A percentile compares a stretch with the other conserved stretches of the same genome.
phyloP scores from a whole-genome alignment of 2,797 vertebrate species.

The Rhyacichthys aspro region DNA sequence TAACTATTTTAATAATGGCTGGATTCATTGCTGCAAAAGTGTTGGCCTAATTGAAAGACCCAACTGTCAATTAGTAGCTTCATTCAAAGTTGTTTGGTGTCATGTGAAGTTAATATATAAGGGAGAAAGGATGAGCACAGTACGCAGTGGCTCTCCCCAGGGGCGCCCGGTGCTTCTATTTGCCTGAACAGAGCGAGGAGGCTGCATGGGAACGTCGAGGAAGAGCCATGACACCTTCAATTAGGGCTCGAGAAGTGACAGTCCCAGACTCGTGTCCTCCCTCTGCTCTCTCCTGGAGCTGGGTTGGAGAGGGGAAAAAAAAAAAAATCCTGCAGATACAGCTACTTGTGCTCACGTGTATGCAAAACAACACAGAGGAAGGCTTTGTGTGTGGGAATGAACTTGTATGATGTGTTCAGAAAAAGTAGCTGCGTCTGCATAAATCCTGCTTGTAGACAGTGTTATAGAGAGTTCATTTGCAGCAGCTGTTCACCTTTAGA shows the following conservation, averaged over 20 bases:
- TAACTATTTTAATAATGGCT: conserved; percentile 15
- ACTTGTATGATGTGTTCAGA: neutral
- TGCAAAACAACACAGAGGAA: neutral
- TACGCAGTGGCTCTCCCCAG: conserved; percentile 37
- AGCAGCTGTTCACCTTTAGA: conserved; percentile 1
- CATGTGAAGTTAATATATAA: neutral
- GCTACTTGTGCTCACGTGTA: neutral
- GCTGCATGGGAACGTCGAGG: conserved; percentile 61
- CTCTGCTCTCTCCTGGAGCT: conserved; percentile 8
- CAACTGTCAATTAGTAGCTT: conserved; percentile 2
- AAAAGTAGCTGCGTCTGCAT: conserved; percentile 1
- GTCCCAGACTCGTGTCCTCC: conserved; percentile 20
- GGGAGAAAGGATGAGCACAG: conserved; percentile 12
- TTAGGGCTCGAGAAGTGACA: conserved; percentile 43
- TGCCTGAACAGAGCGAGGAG: conserved; percentile 42
- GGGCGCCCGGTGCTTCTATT: conserved; percentile 69
- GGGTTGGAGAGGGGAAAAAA: no score
- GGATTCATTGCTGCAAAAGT: conserved; percentile 18
- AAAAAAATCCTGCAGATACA: conserved; percentile 12
- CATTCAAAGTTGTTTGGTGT: neutral
- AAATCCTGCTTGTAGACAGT: neutral
- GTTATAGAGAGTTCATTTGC: conserved; percentile 1
- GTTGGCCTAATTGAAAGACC: conserved; percentile 13
- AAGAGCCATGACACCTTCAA: conserved; percentile 61
- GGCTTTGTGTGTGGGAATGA: neutral